These are phyloP conservation scores for Sinotaia quadrata DNA, from an alignment of 2,888 invertebrate species.

Conservation along the genomic window DNA sequence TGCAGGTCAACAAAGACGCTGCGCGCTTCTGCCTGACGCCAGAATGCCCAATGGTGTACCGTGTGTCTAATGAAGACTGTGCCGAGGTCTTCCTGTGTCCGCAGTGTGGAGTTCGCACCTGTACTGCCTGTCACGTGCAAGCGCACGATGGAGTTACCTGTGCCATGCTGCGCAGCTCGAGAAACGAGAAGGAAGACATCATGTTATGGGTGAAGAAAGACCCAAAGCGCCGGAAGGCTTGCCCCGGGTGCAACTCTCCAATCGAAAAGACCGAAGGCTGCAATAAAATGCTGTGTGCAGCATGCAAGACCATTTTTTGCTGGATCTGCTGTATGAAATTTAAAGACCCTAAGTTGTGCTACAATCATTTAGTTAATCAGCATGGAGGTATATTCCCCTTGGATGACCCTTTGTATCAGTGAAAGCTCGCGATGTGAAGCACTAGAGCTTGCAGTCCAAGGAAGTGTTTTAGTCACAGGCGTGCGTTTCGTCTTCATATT, in stretches of 20 bases:
- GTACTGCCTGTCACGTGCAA: slow-evolving; percentile 56
- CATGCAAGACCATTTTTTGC: slow-evolving; percentile 59
- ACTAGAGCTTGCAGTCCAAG: no score
- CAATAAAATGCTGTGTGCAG: slow-evolving; percentile 56
- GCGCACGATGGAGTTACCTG: slow-evolving; percentile 63
- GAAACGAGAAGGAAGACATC: slow-evolving; percentile 38
- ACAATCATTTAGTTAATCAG: slow-evolving; percentile 47
- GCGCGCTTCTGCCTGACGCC: slow-evolving; percentile 61
- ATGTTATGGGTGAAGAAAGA: slow-evolving; percentile 50
- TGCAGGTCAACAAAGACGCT: slow-evolving; percentile 38
- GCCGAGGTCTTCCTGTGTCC: slow-evolving; percentile 46
- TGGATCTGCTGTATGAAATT: slow-evolving; percentile 59
- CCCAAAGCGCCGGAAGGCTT: slow-evolving; percentile 46
- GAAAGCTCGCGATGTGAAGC: no score
- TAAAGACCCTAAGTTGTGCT: slow-evolving; percentile 40
- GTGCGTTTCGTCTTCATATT: no score
- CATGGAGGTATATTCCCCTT: slow-evolving; percentile 45
- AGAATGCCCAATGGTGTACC: slow-evolving; percentile 62
- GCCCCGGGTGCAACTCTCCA: slow-evolving; percentile 55
- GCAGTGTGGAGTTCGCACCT: slow-evolving; percentile 49
- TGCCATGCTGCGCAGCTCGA: slow-evolving; percentile 43
- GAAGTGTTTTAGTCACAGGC: no score
- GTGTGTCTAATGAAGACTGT: slow-evolving; percentile 33
- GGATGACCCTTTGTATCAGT: no score
- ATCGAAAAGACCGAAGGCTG: slow-evolving; percentile 65